These are phyloP conservation scores for Notocelia uddmanniana DNA, from an alignment of 2,888 invertebrate genomes.

Conservation along the genomic window DNA sequence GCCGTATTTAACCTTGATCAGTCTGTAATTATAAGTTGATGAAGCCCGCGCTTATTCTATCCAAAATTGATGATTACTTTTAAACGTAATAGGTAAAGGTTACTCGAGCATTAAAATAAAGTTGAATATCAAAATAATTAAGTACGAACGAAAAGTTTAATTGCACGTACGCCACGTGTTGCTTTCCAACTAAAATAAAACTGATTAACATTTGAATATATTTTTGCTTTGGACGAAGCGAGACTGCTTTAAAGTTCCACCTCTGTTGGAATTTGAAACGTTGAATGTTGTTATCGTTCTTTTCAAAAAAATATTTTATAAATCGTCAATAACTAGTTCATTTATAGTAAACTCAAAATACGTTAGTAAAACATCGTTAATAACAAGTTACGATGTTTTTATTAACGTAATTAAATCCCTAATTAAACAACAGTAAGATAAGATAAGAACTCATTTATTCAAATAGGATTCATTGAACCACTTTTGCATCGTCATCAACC, in stretches of 20 bases:
- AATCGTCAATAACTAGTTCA: no score
- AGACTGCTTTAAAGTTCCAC: background rate
- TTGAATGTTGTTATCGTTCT: background rate
- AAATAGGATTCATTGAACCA: no score
- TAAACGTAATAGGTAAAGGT: background rate
- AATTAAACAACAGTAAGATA: no score
- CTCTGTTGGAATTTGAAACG: background rate
- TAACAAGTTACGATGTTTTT: no score
- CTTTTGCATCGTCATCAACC: no score
- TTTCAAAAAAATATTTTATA: background rate
- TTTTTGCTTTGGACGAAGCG: background rate
- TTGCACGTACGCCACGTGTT: background rate
- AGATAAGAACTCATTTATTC: no score
- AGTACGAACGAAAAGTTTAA: constrained; percentile 2
- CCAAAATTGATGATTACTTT: background rate
- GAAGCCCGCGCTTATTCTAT: no score
- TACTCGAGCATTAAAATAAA: background rate
- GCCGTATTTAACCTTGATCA: no score
- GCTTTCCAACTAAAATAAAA: background rate
- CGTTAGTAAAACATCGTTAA: no score
- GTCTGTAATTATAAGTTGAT: no score
- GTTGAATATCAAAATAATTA: background rate
- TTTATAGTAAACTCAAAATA: no score
- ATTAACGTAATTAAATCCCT: no score
- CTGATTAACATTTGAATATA: background rate